Conservation (phyloP, 2,113 vertebrate species). For the Microtus montanus region DNA sequence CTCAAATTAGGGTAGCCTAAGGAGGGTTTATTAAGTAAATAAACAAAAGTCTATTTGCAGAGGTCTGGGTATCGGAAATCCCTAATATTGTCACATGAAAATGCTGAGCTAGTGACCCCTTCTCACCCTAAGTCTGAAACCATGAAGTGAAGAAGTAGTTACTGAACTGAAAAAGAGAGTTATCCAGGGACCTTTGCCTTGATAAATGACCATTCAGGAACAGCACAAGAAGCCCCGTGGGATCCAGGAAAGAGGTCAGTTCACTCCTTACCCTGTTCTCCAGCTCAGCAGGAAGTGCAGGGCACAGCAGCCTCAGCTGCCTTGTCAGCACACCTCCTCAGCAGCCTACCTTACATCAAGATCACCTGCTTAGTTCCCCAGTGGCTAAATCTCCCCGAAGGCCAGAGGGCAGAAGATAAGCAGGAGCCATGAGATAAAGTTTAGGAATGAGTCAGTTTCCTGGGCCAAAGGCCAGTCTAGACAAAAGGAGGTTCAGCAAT, state of each 20-base stretch:
- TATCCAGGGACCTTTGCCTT: background rate
- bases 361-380: background rate
- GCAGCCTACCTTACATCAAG: background rate
- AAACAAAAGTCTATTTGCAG: conserved; percentile 54
- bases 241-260: background rate
- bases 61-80: background rate
- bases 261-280: background rate
- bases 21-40: conserved; percentile 36
- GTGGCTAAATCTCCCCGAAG: background rate
- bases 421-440: background rate
- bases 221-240: background rate
- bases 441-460: conserved; percentile 6
- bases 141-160: background rate
- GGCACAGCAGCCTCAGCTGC: background rate
- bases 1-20: conserved; percentile 50
- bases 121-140: background rate
- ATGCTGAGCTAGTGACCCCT: background rate
- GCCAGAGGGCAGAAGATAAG: background rate
- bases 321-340: background rate
- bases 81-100: background rate
- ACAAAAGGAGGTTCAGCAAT: background rate
- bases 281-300: background rate
- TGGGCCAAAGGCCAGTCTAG: background rate
- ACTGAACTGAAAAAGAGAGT: background rate
- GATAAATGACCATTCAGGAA: background rate